Evolutionary conservation across 2,113 vertebrate species (phyloP).

Genomic region (Corythaeola cristata): DNA sequence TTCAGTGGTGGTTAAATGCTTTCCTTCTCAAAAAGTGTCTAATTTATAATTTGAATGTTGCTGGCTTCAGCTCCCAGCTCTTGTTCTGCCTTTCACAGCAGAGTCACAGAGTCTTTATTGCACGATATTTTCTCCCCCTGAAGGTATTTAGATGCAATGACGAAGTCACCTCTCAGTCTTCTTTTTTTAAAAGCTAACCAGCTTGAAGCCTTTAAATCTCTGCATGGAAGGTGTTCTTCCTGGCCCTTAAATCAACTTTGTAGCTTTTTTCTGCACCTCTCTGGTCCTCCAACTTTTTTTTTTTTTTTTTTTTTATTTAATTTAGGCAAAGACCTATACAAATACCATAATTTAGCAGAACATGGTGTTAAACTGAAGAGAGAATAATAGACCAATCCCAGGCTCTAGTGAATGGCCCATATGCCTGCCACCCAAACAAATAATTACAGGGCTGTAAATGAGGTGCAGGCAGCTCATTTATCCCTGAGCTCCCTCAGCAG

Average conservation of each 20-base stretch:
- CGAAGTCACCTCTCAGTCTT: slow-evolving; percentile 6
- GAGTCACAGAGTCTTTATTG: not conserved
- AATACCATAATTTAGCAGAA: not conserved
- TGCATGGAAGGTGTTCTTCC: not conserved
- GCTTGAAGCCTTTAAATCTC: slow-evolving; percentile 27
- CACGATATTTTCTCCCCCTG: not conserved
- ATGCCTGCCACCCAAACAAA: slow-evolving; percentile 6
- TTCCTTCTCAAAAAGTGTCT: not conserved
- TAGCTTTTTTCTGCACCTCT: not conserved
- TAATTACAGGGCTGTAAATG: not conserved
- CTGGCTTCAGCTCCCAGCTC: slow-evolving; percentile 16
- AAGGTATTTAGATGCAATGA: not conserved
- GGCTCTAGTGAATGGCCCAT: not conserved
- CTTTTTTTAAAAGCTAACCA: slow-evolving; percentile 9
- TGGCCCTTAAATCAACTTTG: slow-evolving; percentile 21
- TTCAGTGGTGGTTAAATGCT: not conserved
- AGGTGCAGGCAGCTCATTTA: not conserved
- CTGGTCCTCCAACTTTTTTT: not conserved
- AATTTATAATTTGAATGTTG: slow-evolving; percentile 23
- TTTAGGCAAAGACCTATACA: not conserved
- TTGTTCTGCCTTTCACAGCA: not conserved
- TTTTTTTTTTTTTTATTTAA: not conserved
- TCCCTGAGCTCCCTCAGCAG: not conserved
- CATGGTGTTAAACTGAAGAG: not conserved
- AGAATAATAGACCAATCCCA: not conserved